Conservation (phyloP, 2,797 vertebrate genomes). For the Cuniculus paca region DNA sequence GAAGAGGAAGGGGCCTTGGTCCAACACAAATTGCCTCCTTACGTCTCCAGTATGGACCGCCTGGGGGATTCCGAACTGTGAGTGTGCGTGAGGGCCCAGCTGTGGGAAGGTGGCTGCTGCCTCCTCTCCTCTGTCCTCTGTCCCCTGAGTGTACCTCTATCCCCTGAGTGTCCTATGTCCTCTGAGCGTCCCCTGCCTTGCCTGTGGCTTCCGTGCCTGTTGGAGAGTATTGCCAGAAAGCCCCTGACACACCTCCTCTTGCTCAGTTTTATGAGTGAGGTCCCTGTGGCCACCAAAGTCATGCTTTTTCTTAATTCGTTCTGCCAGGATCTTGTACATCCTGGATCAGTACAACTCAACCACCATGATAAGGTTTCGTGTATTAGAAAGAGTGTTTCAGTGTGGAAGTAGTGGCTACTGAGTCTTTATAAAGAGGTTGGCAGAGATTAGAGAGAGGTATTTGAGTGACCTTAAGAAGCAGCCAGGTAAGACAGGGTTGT, state of each 20-base stretch:
- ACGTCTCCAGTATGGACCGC: conserved; percentile 98
- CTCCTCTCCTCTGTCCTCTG: not conserved
- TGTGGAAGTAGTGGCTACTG: not conserved
- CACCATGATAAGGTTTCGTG: rapidly evolving
- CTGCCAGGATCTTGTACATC: not conserved
- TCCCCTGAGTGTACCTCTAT: not conserved
- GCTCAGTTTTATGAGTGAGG: not conserved
- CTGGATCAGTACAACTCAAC: not conserved
- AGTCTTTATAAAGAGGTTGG: not conserved
- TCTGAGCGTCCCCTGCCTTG: not conserved
- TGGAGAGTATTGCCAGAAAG: not conserved
- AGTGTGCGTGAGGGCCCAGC: conserved; percentile 84
- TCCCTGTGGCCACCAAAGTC: not conserved
- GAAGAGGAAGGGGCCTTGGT: conserved; percentile 89
- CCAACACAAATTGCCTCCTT: conserved; percentile 95
- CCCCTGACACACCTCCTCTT: not conserved
- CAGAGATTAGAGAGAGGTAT: not conserved
- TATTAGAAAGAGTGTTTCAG: not conserved
- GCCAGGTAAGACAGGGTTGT: not conserved
- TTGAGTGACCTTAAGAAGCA: not conserved
- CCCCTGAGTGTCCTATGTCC: not conserved
- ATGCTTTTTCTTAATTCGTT: not conserved
- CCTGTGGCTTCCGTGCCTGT: not conserved
- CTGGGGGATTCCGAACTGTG: conserved; percentile 98
- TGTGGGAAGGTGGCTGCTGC: not conserved